Evolutionary conservation across 1,140 invertebrate genomes (phyloP).

Genomic region (Paralvinella palmiformis): DNA sequence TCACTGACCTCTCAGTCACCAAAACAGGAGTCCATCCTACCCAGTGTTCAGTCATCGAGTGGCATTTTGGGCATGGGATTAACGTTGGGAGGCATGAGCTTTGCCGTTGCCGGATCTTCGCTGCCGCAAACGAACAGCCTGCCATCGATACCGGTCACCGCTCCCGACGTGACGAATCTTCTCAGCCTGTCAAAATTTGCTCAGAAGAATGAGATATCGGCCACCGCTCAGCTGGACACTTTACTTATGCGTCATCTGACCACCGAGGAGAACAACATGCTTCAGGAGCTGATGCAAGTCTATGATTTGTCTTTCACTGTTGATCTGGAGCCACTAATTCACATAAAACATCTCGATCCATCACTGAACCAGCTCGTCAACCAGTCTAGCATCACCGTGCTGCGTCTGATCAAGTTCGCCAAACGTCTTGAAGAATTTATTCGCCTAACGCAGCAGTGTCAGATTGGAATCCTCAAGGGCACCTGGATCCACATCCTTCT

Average conservation of each 20-base stretch:
- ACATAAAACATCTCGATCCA: constrained; percentile 20
- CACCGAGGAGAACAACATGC: constrained; percentile 15
- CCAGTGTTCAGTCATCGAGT: too few species aligned
- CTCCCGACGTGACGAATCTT: too few species aligned
- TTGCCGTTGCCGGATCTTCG: too few species aligned
- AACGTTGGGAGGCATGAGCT: too few species aligned
- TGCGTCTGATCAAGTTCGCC: constrained; percentile 82
- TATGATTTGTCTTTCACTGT: constrained; percentile 23
- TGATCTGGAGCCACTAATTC: constrained; percentile 20
- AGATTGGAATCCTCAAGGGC: constrained; percentile 81
- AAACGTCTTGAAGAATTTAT: constrained; percentile 87
- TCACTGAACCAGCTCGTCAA: constrained; percentile 25
- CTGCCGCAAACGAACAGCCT: too few species aligned
- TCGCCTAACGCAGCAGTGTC: constrained; percentile 68
- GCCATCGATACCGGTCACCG: too few species aligned
- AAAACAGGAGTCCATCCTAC: too few species aligned
- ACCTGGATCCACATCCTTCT: constrained; percentile 79
- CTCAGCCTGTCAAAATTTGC: constrained; percentile 6
- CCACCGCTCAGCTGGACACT: constrained; percentile 5
- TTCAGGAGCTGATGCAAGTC: constrained; percentile 18
- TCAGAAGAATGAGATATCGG: too few species aligned
- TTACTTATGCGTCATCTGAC: constrained; percentile 11
- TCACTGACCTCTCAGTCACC: too few species aligned
- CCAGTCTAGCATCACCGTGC: constrained; percentile 68
- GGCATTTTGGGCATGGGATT: too few species aligned